Conservation (phyloP, 2,113 vertebrate genomes). For the Todiramphus saurophagus region DNA sequence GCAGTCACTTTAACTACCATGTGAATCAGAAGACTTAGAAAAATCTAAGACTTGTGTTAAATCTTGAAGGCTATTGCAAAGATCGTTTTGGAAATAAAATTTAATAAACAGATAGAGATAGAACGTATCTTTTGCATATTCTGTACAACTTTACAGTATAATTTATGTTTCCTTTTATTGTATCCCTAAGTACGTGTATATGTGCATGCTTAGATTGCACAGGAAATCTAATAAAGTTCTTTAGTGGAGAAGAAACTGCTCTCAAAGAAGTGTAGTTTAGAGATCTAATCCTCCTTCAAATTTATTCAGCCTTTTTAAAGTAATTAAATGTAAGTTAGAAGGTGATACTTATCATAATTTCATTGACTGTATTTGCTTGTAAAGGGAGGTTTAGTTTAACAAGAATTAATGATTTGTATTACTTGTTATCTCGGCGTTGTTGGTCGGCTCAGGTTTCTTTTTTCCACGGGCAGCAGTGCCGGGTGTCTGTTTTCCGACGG, state of each 20-base stretch:
- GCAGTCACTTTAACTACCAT: not conserved
- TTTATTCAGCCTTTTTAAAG: not conserved
- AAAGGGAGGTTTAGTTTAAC: not conserved
- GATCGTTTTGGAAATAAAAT: not conserved
- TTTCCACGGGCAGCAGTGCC: not conserved
- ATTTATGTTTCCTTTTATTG: not conserved
- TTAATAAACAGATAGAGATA: not conserved
- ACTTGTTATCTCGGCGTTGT: not conserved
- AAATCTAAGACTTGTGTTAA: not conserved
- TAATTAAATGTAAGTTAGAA: not conserved
- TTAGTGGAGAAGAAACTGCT: not conserved
- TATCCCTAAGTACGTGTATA: not conserved
- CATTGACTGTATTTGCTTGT: not conserved
- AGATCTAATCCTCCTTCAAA: not conserved
- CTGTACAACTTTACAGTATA: not conserved
- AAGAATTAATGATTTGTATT: not conserved
- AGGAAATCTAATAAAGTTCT: not conserved
- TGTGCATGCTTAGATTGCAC: accelerated
- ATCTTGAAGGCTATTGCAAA: conserved; percentile 6
- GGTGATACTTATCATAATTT: not conserved
- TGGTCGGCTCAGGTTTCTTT: not conserved
- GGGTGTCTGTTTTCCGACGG: not conserved
- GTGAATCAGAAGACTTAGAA: not conserved
- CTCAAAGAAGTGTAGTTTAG: not conserved
- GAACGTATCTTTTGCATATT: not conserved